Conservation (phyloP, 2,888 invertebrate genomes). For the Uloborus plumipes region DNA sequence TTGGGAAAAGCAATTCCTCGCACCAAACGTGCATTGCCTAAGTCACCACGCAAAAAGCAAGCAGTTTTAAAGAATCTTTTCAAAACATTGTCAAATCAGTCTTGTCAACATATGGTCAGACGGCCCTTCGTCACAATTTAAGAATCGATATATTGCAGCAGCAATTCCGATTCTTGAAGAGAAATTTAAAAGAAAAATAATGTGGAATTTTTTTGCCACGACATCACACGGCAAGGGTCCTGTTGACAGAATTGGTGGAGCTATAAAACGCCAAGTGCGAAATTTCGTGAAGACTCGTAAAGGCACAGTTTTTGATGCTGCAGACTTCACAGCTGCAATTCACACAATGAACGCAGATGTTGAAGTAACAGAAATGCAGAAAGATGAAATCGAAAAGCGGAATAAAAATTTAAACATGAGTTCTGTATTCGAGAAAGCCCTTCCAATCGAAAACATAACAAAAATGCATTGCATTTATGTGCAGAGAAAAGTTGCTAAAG, state of each 20-base stretch:
- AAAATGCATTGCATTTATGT: no score
- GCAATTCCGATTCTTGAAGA: no score
- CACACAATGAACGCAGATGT: no score
- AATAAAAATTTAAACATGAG: neutral
- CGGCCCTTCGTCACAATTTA: no score
- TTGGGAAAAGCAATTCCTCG: constrained; percentile 12
- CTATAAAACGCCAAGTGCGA: neutral
- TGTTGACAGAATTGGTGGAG: neutral
- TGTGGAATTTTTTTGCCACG: constrained; percentile 15
- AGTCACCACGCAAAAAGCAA: neutral
- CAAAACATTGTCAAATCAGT: neutral
- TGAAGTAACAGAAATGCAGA: no score
- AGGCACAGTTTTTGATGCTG: neutral
- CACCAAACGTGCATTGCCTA: constrained; percentile 2
- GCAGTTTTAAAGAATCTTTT: neutral
- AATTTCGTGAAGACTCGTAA: constrained; percentile 4
- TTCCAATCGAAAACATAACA: no score
- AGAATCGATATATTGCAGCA: no score
- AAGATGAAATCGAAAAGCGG: neutral
- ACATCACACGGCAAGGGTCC: constrained; percentile 15
- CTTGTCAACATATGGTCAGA: constrained; percentile 12
- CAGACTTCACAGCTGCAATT: neutral
- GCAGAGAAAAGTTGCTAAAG: no score
- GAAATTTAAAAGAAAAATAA: neutral
- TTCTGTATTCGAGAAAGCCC: neutral